Evolutionary conservation across 2,113 vertebrate genomes (phyloP), one percentile per base, ranked within the genome.

Genomic region (Odocoileus virginianus): DNA sequence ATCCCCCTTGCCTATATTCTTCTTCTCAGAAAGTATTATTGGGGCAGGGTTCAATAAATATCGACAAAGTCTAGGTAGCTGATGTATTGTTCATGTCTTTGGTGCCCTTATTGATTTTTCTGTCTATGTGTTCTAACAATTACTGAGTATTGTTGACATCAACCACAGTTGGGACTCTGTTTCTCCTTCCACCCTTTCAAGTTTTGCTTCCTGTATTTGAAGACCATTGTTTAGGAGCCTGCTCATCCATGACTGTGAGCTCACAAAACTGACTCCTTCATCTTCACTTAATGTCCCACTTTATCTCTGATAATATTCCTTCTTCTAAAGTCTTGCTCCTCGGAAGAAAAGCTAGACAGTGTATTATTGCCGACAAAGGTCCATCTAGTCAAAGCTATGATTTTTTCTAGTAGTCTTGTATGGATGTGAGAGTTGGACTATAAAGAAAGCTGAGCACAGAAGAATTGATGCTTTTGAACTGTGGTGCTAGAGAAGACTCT

Each of bases 31-130:
- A 58, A 94, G 7, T 28, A 45, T 5, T 27, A 6, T 8, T 43
- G 52, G 33, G 40, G 14, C 27, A 5, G 17, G 4, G 23, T 28
- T 36, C 45, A 19, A 1, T 2, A 4, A 43, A 33, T 1, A 19
- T 23, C 43, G 2, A 0, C 13, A 6, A 55, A 47, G 55, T 15
- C 36, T 33, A 40, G 17, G 25, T 8, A 55, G 15, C 5, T 28
- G 45, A 12, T 0, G 61, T 3, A 2, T 10, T 60, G 5, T 7
- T 58, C 6, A 5, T 11, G 7, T 61, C 43, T 50, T 36, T 28
- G 36, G 5, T 2, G 15, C 3, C 4, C 9, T 43, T 30, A 54
- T 4, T 23, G 43, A 71, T 43, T 81, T 43, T 89, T 40, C 33
- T 27, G 2, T 8, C 60, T 30, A 9, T 64, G 27, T 7, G 6